These are phyloP conservation scores for Drosophila busckii DNA, from an alignment of 1,140 invertebrate genomes.

Conservation along the genomic window DNA sequence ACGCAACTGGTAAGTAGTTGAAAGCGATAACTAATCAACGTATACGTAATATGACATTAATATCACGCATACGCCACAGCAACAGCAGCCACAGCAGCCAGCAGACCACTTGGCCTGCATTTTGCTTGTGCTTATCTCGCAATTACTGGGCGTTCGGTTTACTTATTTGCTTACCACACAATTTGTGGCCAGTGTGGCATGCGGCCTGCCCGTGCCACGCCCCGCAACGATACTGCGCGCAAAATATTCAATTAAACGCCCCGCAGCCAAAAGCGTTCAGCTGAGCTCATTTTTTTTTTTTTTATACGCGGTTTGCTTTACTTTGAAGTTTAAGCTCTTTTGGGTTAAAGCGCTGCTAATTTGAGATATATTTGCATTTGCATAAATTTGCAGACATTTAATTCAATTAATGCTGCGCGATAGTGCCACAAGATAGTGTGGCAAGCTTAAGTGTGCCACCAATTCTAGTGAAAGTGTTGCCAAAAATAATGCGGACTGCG, in stretches of 20 bases:
- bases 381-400: slow-evolving; percentile 60
- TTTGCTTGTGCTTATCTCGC: slow-evolving; percentile 40
- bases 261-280: slow-evolving; percentile 47
- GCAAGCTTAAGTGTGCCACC: slow-evolving; percentile 8
- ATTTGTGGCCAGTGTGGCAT: slow-evolving; percentile 47
- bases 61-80: slow-evolving; percentile 58
- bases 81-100: slow-evolving; percentile 1
- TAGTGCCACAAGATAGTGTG: slow-evolving; percentile 17
- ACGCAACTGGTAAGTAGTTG: slow-evolving; percentile 69
- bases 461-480: slow-evolving; percentile 62
- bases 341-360: slow-evolving; percentile 27
- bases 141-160: slow-evolving; percentile 57
- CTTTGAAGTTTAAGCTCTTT: slow-evolving; percentile 20
- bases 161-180: slow-evolving; percentile 52
- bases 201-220: slow-evolving; percentile 10
- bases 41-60: slow-evolving; percentile 49
- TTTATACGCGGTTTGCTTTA: slow-evolving; percentile 51
- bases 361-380: slow-evolving; percentile 59
- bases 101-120: slow-evolving; percentile 19
- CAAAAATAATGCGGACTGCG: no score
- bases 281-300: slow-evolving; percentile 35
- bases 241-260: slow-evolving; percentile 75
- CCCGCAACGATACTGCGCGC: slow-evolving; percentile 3
- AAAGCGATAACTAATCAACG: slow-evolving; percentile 29
- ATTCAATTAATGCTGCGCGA: slow-evolving; percentile 58